Evolutionary conservation across 2,888 invertebrate species (phyloP).

Genomic region (Lepidocyrtoides sp.): DNA sequence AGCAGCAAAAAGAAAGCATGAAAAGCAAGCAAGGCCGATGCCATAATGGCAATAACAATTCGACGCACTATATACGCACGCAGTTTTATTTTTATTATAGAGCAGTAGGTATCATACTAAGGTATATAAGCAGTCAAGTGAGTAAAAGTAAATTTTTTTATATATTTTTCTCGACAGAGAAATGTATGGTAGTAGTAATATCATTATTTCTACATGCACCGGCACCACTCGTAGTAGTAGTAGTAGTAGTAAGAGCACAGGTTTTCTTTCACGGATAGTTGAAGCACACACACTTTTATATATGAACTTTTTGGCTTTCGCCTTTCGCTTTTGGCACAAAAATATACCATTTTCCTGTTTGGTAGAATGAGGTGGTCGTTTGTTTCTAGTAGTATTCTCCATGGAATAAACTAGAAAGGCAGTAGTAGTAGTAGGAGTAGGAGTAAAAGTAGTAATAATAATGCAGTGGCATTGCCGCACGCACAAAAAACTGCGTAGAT

Average conservation of each 20-base stretch:
- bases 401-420: background rate
- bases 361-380: background rate
- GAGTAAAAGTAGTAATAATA: slow-evolving; percentile 49
- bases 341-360: slow-evolving; percentile 14
- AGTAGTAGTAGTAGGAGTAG: slow-evolving; percentile 46
- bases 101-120: too few relatives aligned
- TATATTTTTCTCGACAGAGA: background rate
- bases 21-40: slow-evolving; percentile 61
- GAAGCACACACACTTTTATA: slow-evolving; percentile 12
- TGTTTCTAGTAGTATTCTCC: background rate
- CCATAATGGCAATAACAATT: slow-evolving; percentile 38
- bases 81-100: slow-evolving; percentile 46
- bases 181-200: slow-evolving; percentile 62
- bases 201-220: slow-evolving; percentile 65
- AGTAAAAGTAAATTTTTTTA: slow-evolving; percentile 17
- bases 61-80: slow-evolving; percentile 60
- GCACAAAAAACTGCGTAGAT: slow-evolving; percentile 31
- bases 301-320: slow-evolving; percentile 59
- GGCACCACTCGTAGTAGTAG: background rate
- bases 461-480: slow-evolving; percentile 43
- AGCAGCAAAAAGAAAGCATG: slow-evolving; percentile 34
- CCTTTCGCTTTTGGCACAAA: slow-evolving; percentile 73
- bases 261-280: too few relatives aligned
- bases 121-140: background rate
- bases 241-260: background rate